Conservation (phyloP, 1,140 invertebrate genomes). For the Luehdorfia chinensis region DNA sequence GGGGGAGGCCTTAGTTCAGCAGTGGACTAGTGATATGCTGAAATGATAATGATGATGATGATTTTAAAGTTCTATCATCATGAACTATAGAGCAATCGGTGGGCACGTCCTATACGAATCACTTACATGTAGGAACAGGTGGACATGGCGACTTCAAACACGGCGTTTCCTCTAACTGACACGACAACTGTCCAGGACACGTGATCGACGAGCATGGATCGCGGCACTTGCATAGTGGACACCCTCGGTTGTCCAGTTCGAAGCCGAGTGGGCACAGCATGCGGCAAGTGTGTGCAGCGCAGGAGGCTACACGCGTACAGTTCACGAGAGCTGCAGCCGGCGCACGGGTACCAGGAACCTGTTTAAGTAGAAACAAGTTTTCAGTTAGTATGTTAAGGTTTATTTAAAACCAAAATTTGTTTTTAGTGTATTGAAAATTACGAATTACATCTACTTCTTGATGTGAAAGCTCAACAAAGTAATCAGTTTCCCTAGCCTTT, state of each 20-base stretch:
- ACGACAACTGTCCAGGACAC: slow-evolving; percentile 85
- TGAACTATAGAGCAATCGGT: too few relatives aligned
- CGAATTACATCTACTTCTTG: too few relatives aligned
- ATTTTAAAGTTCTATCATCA: too few relatives aligned
- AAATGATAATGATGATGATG: too few relatives aligned
- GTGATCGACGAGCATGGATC: slow-evolving; percentile 87
- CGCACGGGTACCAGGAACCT: slow-evolving; percentile 84
- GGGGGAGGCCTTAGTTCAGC: too few relatives aligned
- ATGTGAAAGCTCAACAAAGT: too few relatives aligned
- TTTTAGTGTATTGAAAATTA: too few relatives aligned
- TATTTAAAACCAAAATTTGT: neutral
- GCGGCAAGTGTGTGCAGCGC: slow-evolving; percentile 88
- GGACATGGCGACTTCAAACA: slow-evolving; percentile 88
- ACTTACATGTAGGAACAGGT: slow-evolving; percentile 88
- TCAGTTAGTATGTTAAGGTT: slow-evolving; percentile 1
- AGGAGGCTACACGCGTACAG: slow-evolving; percentile 83
- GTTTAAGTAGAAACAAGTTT: neutral
- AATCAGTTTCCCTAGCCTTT: too few relatives aligned
- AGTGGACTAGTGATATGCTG: too few relatives aligned
- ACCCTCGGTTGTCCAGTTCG: slow-evolving; percentile 84
- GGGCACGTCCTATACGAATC: too few relatives aligned
- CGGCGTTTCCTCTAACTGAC: slow-evolving; percentile 87
- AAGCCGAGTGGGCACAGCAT: slow-evolving; percentile 93
- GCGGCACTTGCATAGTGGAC: slow-evolving; percentile 87
- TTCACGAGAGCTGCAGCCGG: slow-evolving; percentile 81